These are phyloP conservation scores for Montipora cactus DNA, from an alignment of 64 coral and sea anemone species.

Conservation along the genomic window DNA sequence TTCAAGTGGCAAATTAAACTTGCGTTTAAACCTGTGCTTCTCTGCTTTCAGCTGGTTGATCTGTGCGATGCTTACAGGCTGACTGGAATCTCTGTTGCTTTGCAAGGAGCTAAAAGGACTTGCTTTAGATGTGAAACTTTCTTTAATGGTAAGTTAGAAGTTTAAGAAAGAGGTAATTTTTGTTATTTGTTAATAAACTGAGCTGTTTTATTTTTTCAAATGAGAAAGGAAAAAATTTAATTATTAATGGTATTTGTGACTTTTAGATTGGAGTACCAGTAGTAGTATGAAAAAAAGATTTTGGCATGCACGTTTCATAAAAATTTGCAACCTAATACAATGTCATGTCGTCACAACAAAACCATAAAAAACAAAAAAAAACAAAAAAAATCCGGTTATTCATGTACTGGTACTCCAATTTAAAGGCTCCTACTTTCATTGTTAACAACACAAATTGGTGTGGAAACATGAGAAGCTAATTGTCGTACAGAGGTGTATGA, in stretches of 20 bases:
- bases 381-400: too few relatives aligned
- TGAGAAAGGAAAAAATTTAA: not conserved
- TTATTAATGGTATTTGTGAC: not conserved
- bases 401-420: too few relatives aligned
- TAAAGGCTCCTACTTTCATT: too few relatives aligned
- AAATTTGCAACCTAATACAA: too few relatives aligned
- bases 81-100: constrained; percentile 71
- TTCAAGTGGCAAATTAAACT: not conserved
- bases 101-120: constrained; percentile 62
- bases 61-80: constrained; percentile 77
- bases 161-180: not conserved
- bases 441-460: too few relatives aligned
- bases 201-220: not conserved
- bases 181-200: not conserved
- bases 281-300: too few relatives aligned
- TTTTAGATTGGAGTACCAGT: too few relatives aligned
- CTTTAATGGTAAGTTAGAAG: constrained; percentile 68
- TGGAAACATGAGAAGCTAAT: too few relatives aligned
- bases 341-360: too few relatives aligned
- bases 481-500: too few relatives aligned
- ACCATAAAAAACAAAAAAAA: too few relatives aligned
- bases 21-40: not conserved
- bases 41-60: constrained; percentile 58
- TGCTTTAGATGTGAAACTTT: constrained; percentile 83
- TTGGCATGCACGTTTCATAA: too few relatives aligned